Evolutionary conservation across 2,113 vertebrate species (phyloP).

Genomic region (Sciurus niger): DNA sequence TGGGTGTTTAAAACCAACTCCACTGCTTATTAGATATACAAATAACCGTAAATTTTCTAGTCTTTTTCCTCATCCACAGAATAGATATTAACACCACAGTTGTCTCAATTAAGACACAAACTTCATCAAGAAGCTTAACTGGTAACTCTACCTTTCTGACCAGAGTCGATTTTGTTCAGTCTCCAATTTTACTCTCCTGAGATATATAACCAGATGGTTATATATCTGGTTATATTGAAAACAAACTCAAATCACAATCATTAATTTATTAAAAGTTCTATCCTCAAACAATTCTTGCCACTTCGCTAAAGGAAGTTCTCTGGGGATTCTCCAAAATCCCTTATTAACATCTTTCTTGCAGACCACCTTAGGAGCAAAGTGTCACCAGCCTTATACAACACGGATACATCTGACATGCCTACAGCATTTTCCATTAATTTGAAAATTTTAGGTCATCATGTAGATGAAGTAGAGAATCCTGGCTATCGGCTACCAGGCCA

Average conservation of each 20-base stretch:
- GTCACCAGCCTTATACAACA: neutral
- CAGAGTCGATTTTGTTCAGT: neutral
- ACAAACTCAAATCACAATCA: neutral
- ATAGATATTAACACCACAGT: neutral
- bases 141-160: neutral
- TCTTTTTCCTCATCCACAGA: neutral
- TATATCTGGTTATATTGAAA: too few species aligned
- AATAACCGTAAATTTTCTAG: neutral
- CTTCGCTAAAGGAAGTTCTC: neutral
- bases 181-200: slow-evolving; percentile 11
- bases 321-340: neutral
- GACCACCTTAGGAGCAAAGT: neutral
- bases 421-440: neutral
- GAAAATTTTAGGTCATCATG: neutral
- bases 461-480: neutral
- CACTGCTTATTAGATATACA: neutral
- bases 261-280: neutral
- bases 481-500: neutral
- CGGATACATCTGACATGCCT: neutral
- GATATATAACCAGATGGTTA: neutral
- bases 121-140: too few species aligned
- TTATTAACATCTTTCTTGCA: neutral
- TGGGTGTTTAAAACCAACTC: neutral
- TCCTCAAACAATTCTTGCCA: neutral
- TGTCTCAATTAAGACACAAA: neutral